Percentiles rank a stretch among this genome's conserved stretches.
Conservation (phyloP, 1,140 invertebrate species). For the Augochlora pura region DNA sequence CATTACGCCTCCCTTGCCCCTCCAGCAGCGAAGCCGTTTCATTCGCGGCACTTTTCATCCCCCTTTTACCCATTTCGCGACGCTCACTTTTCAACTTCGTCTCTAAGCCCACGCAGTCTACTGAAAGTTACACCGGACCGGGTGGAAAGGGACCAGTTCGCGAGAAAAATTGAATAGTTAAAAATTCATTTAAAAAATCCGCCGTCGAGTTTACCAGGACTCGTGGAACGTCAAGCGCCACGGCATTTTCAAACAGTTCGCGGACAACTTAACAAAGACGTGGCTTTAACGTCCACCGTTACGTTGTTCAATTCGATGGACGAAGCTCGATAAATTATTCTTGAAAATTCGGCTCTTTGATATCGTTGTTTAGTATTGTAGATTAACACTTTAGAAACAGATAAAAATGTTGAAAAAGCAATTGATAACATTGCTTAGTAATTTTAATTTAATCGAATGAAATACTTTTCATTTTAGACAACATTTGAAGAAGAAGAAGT, state of each 20-base stretch:
- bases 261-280: not conserved
- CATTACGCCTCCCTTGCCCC: slow-evolving; percentile 66
- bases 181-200: slow-evolving; percentile 63
- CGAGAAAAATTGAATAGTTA: slow-evolving; percentile 62
- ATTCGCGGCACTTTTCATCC: slow-evolving; percentile 56
- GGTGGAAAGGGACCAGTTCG: slow-evolving; percentile 31
- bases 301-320: too few relatives aligned
- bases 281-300: not conserved
- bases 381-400: too few relatives aligned
- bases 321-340: too few relatives aligned
- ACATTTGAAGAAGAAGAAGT: too few relatives aligned
- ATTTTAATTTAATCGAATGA: too few relatives aligned
- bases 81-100: slow-evolving; percentile 67
- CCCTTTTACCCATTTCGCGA: slow-evolving; percentile 58
- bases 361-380: too few relatives aligned
- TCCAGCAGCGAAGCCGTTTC: not conserved
- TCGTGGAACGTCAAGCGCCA: not conserved
- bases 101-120: slow-evolving; percentile 40
- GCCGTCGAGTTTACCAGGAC: not conserved
- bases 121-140: slow-evolving; percentile 61
- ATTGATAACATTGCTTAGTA: too few relatives aligned
- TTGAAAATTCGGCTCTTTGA: too few relatives aligned
- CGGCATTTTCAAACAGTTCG: not conserved
- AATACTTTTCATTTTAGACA: too few relatives aligned
- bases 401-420: too few relatives aligned